These are phyloP conservation scores for Leucophora obtusa DNA, from an alignment of 2,888 invertebrate species.

Conservation along the genomic window DNA sequence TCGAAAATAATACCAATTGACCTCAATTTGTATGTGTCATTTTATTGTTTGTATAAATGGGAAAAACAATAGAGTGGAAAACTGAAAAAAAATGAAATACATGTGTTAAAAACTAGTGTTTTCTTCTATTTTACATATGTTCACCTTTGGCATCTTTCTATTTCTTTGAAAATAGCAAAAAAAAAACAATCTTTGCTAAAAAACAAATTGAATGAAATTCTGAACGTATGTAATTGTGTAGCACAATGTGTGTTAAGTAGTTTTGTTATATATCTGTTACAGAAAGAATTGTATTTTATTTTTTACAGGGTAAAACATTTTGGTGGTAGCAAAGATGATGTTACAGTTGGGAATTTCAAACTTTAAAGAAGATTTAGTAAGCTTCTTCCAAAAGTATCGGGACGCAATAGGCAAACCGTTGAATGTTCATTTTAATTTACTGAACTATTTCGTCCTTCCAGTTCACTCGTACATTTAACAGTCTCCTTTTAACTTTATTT, in stretches of 20 bases:
- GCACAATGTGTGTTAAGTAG: conserved; percentile 51
- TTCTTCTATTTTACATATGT: conserved; percentile 9
- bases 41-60: conserved; percentile 37
- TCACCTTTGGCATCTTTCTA: conserved; percentile 58
- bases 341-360: too few species aligned
- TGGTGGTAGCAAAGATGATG: too few species aligned
- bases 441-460: too few species aligned
- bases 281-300: neutral
- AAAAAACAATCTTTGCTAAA: conserved; percentile 4
- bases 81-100: conserved; percentile 28
- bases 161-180: conserved; percentile 42
- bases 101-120: conserved; percentile 47
- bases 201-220: conserved; percentile 2
- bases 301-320: neutral
- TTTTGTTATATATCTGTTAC: neutral
- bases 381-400: too few species aligned
- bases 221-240: conserved; percentile 13
- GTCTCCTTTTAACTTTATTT: too few species aligned
- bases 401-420: too few species aligned
- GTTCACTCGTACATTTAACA: too few species aligned
- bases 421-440: too few species aligned
- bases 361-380: too few species aligned
- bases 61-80: conserved; percentile 6
- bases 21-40: conserved; percentile 58
- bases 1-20: conserved; percentile 56